Evolutionary conservation across 2,888 invertebrate genomes (phyloP).

Genomic region (Agriopis leucophaearia): DNA sequence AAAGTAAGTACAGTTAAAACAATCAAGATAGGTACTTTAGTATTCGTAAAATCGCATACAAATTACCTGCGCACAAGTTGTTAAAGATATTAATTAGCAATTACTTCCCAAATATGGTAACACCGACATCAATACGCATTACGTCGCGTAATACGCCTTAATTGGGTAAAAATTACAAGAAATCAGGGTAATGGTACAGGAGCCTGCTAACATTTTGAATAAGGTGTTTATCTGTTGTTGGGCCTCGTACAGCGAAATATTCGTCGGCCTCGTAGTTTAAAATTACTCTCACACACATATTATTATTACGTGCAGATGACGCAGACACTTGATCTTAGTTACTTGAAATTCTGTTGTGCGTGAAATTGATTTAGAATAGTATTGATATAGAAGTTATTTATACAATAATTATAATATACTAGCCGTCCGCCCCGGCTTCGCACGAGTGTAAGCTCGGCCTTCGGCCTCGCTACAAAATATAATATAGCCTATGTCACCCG

Average conservation of each 20-base stretch:
- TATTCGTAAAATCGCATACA: conserved; percentile 18
- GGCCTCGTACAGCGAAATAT: neutral
- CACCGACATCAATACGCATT: conserved; percentile 30
- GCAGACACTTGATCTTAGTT: no score
- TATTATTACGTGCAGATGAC: no score
- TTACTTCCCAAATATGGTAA: conserved; percentile 30
- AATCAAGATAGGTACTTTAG: neutral
- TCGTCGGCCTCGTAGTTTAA: neutral
- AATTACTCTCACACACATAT: no score
- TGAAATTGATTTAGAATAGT: no score
- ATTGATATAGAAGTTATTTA: no score
- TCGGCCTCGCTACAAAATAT: no score
- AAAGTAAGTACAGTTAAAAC: neutral
- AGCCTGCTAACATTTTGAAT: neutral
- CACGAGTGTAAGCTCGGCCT: no score
- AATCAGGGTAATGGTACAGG: conserved; percentile 21
- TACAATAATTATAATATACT: no score
- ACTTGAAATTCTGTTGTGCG: no score
- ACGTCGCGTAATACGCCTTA: conserved; percentile 27
- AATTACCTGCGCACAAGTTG: conserved; percentile 11
- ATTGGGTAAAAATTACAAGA: conserved; percentile 35
- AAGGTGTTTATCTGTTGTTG: no score
- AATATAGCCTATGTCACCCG: no score
- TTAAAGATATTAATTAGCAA: conserved; percentile 28
- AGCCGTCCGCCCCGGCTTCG: no score